Percentiles rank a stretch among this genome's conserved stretches.
These are phyloP conservation scores for Neelides folsomi DNA, from an alignment of 2,888 invertebrate species.

Conservation along the genomic window DNA sequence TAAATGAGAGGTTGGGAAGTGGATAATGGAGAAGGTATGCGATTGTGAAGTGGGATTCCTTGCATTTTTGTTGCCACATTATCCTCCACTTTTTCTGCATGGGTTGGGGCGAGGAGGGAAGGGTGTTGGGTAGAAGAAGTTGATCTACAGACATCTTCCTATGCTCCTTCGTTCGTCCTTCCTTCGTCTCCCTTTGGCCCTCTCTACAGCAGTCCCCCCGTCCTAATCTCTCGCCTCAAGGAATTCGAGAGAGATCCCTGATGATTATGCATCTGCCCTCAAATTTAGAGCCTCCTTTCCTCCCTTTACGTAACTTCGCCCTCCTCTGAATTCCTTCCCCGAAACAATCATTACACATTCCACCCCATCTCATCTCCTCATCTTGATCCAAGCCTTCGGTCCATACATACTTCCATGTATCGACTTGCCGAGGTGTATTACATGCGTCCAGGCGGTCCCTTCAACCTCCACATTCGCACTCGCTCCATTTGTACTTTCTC, in stretches of 20 bases:
- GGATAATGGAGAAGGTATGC: conserved; percentile 5
- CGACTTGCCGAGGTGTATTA: neutral
- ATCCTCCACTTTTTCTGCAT: conserved; percentile 10
- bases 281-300: conserved; percentile 11
- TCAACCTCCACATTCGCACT: too few relatives aligned
- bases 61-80: conserved; percentile 15
- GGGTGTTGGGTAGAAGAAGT: neutral
- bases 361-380: conserved; percentile 15
- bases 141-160: neutral
- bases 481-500: too few relatives aligned
- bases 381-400: conserved; percentile 9
- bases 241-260: conserved; percentile 12
- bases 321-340: conserved; percentile 11
- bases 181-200: neutral
- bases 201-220: neutral
- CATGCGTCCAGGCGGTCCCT: too few relatives aligned
- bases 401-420: neutral
- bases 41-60: conserved; percentile 11
- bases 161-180: neutral
- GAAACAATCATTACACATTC: conserved; percentile 19
- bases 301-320: conserved; percentile 2
- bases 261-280: conserved; percentile 14
- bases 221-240: conserved; percentile 9
- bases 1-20: conserved; percentile 10
- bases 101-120: neutral